A percentile compares a stretch with the other conserved stretches of the same genome.
These are phyloP conservation scores for Psococerastis gibbosa DNA, from an alignment of 2,888 invertebrate genomes.

Conservation along the genomic window DNA sequence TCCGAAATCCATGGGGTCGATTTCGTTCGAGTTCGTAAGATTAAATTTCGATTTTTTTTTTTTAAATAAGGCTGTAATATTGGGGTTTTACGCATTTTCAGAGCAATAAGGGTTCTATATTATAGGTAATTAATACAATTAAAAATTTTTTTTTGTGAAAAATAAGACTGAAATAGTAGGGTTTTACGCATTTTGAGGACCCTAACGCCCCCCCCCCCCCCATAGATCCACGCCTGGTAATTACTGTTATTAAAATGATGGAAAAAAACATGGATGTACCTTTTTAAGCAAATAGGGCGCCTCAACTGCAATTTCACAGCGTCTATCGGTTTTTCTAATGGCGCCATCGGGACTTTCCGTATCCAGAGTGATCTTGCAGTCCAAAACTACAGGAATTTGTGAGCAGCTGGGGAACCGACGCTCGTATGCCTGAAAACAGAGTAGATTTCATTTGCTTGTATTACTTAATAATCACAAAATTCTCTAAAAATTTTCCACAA, in stretches of 20 bases:
- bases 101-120: too few relatives aligned
- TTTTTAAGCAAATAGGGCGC: conserved; percentile 89
- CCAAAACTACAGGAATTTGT: conserved; percentile 85
- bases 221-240: neutral
- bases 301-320: conserved; percentile 79
- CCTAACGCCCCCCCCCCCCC: too few relatives aligned
- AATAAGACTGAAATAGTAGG: too few relatives aligned
- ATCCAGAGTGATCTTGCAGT: conserved; percentile 64
- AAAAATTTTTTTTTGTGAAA: too few relatives aligned
- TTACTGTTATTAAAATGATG: neutral
- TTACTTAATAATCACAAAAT: neutral
- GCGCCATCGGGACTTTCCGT: conserved; percentile 58
- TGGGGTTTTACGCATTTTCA: too few relatives aligned
- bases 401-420: conserved; percentile 82
- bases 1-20: neutral
- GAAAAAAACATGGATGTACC: conserved; percentile 30
- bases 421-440: conserved; percentile 64
- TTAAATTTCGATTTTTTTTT: too few relatives aligned
- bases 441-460: conserved; percentile 10
- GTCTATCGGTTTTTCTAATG: conserved; percentile 56
- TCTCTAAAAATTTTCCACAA: neutral
- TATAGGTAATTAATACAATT: too few relatives aligned
- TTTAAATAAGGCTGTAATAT: too few relatives aligned
- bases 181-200: too few relatives aligned
- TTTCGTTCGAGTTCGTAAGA: neutral